Evolutionary conservation across 2,113 vertebrate genomes (phyloP), one percentile per base, ranked within the genome.

Genomic region (Neodontobutis hainanensis): DNA sequence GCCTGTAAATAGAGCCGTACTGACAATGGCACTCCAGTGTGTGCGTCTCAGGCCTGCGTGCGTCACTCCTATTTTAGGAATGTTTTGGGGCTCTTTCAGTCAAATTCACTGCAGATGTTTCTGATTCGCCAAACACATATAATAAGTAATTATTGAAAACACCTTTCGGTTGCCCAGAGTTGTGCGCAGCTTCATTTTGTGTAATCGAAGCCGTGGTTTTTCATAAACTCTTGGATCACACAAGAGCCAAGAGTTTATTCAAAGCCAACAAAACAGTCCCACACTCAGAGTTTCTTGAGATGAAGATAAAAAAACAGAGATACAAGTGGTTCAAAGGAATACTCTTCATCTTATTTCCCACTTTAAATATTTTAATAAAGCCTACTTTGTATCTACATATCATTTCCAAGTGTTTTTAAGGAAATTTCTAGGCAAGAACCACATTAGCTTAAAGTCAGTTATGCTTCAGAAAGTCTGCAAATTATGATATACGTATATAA

Each of bases 81-180:
- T 86, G 86, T 86, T 89, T 88, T 78, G 84, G 69, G 75, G 73
- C 67, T 83, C 85, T 84, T 85, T 88, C 71, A 82, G 50, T 88
- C 83, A 83, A 84, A 88, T 89, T 85, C 50, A 14, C 73, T 45
- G 67, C 89, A 91, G 81, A 90, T 91, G 88, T 89, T 87, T 87
- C 77, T 81, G 84, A 87, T 91, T 89, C 65, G 69, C 86, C 80
- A 81, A 86, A 89, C 85, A 85, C 81, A 83, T 85, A 88, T 82
- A 90, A 86, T 88, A 78, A 83, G 80, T 89, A 89, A 92, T 91
- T 90, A 92, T 91, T 92, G 82, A 92, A 91, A 90, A 90, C 89
- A 90, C 87, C 88, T 91, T 90, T 87, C 14, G 72, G 68, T 85
- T 85, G 83, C 81, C 81, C 82, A 67, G 71, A 70, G 81, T 84